Evolutionary conservation across 2,888 invertebrate genomes (phyloP).

Genomic region (Linyphia triangularis): DNA sequence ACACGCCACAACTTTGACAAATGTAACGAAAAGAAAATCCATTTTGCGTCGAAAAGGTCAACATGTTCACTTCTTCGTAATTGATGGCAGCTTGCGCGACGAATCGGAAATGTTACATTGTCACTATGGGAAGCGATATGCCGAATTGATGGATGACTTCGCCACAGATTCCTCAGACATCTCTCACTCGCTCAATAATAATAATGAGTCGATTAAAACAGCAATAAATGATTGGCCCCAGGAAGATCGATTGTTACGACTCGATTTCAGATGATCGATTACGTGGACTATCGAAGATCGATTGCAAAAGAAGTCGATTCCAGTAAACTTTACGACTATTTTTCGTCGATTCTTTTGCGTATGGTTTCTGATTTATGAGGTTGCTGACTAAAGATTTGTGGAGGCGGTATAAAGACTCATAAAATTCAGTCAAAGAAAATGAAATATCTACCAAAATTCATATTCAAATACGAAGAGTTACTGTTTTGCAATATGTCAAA

Average conservation of each 20-base stretch:
- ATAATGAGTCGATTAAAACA: slow-evolving; percentile 29
- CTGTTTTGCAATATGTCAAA: no score
- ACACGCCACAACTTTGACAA: no score
- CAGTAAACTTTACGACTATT: background rate
- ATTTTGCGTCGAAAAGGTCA: background rate
- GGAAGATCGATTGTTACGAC: background rate
- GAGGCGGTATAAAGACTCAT: no score
- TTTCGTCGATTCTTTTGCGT: background rate
- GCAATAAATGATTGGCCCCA: slow-evolving; percentile 7
- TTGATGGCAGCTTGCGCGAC: background rate
- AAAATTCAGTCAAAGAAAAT: no score
- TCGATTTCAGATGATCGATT: background rate
- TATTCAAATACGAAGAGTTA: no score
- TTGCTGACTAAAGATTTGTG: no score
- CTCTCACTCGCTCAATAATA: background rate
- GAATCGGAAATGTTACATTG: slow-evolving; percentile 23
- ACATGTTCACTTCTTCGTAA: background rate
- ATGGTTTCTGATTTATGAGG: background rate
- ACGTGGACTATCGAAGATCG: background rate
- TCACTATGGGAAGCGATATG: slow-evolving; percentile 5
- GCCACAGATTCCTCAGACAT: background rate
- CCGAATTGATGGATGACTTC: background rate
- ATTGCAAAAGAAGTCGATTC: slow-evolving; percentile 1
- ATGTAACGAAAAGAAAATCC: no score
- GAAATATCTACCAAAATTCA: no score